Evolutionary conservation across 1,140 invertebrate species (phyloP).

Genomic region (Eriocheir sinensis): DNA sequence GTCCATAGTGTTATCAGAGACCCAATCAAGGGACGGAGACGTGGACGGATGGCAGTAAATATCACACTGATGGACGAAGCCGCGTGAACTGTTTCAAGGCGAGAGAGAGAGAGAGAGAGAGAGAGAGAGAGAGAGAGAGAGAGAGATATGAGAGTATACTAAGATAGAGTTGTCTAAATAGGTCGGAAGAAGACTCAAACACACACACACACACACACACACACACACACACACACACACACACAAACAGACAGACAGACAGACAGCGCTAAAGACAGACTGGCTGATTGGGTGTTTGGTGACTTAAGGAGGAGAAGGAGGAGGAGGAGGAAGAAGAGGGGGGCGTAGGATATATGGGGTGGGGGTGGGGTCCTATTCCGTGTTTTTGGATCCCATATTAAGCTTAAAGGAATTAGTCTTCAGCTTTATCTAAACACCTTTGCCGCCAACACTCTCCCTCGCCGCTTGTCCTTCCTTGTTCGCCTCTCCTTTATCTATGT

Average conservation of each 20-base stretch:
- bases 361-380: too few species aligned
- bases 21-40: neutral
- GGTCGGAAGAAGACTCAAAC: neutral
- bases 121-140: conserved; percentile 45
- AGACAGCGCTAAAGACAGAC: neutral
- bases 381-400: too few species aligned
- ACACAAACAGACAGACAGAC: conserved; percentile 37
- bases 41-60: conserved; percentile 42
- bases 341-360: too few species aligned
- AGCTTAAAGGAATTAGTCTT: conserved; percentile 25
- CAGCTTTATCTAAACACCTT: neutral
- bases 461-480: too few species aligned
- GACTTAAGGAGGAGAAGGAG: too few species aligned
- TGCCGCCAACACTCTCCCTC: neutral
- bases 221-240: conserved; percentile 45
- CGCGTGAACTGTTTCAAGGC: conserved; percentile 5
- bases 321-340: too few species aligned
- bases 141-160: conserved; percentile 8
- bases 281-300: too few species aligned
- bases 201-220: conserved; percentile 27
- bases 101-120: conserved; percentile 27
- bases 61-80: conserved; percentile 31
- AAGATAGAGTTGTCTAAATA: neutral
- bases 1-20: neutral
- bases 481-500: too few species aligned